These are phyloP conservation scores for Eleginops maclovinus DNA, from an alignment of 2,113 vertebrate genomes.

Conservation along the genomic window DNA sequence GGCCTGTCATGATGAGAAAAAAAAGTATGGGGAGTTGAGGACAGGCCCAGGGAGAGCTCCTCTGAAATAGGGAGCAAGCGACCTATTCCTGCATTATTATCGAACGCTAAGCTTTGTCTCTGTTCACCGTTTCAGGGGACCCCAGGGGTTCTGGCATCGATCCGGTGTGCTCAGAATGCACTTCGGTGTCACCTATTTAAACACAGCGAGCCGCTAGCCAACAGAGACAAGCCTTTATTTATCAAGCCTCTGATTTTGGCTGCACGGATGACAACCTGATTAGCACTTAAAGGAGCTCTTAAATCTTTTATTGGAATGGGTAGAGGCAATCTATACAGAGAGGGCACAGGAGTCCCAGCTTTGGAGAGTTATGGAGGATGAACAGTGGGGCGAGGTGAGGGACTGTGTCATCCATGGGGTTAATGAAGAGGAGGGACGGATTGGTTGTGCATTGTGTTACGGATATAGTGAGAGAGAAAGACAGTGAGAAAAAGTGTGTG, in stretches of 20 bases:
- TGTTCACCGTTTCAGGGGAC: slow-evolving; percentile 76
- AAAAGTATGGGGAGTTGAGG: slow-evolving; percentile 39
- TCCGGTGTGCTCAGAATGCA: slow-evolving; percentile 76
- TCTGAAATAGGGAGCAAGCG: slow-evolving; percentile 71
- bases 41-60: slow-evolving; percentile 57
- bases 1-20: slow-evolving; percentile 40
- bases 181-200: slow-evolving; percentile 82
- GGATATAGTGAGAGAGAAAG: slow-evolving; percentile 33
- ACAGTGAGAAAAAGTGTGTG: slow-evolving; percentile 29
- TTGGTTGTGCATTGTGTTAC: slow-evolving; percentile 42
- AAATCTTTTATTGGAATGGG: slow-evolving; percentile 73
- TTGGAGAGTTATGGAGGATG: slow-evolving; percentile 62
- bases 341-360: slow-evolving; percentile 38
- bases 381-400: slow-evolving; percentile 57
- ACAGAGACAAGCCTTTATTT: slow-evolving; percentile 81
- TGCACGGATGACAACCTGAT: slow-evolving; percentile 82
- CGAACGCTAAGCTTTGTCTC: slow-evolving; percentile 81
- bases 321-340: slow-evolving; percentile 61
- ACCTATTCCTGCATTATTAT: slow-evolving; percentile 76
- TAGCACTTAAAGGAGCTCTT: slow-evolving; percentile 79
- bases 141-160: slow-evolving; percentile 83
- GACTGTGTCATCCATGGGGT: slow-evolving; percentile 67
- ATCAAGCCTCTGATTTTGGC: slow-evolving; percentile 79
- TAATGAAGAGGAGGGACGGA: slow-evolving; percentile 58
- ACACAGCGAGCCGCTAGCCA: slow-evolving; percentile 70